Conservation (phyloP, 2,113 vertebrate genomes). For the Micronycteris hirsuta region DNA sequence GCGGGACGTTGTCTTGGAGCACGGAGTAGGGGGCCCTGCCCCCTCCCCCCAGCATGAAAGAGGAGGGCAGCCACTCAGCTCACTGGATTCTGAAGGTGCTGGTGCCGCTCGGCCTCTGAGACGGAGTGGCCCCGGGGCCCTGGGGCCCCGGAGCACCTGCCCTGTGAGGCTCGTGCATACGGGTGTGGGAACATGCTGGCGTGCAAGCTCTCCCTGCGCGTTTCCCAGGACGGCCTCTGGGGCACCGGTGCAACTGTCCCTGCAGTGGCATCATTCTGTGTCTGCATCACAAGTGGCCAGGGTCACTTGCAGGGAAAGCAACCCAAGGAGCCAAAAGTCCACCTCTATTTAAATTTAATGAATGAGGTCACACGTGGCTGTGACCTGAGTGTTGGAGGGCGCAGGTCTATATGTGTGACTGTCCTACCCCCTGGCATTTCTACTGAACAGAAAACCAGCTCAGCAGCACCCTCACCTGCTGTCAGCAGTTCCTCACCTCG, state of each 20-base stretch:
- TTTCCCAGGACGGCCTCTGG: not conserved
- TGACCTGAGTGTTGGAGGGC: fast-evolving
- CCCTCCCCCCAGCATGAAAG: not conserved
- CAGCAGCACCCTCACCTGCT: fast-evolving
- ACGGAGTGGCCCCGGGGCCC: too few relatives aligned
- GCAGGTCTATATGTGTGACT: fast-evolving
- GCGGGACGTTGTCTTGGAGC: too few relatives aligned
- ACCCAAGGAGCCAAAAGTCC: not conserved
- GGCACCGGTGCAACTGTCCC: not conserved
- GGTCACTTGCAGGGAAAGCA: not conserved
- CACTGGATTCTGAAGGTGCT: not conserved
- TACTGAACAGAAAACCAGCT: not conserved
- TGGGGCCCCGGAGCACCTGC: not conserved
- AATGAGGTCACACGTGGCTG: not conserved
- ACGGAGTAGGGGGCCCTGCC: not conserved
- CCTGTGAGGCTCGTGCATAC: not conserved
- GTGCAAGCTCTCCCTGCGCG: too few relatives aligned
- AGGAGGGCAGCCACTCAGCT: not conserved
- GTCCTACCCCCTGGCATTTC: fast-evolving
- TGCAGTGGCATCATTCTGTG: too few relatives aligned
- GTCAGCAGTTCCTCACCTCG: not conserved
- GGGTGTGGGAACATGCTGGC: not conserved
- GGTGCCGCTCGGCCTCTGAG: not conserved
- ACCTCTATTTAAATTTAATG: too few relatives aligned
- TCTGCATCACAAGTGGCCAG: not conserved